A percentile compares a stretch with the other conserved stretches of the same genome.
These are phyloP conservation scores for Pocillopora meandrina DNA, from an alignment of 92 coral and sea anemone species.

Conservation along the genomic window DNA sequence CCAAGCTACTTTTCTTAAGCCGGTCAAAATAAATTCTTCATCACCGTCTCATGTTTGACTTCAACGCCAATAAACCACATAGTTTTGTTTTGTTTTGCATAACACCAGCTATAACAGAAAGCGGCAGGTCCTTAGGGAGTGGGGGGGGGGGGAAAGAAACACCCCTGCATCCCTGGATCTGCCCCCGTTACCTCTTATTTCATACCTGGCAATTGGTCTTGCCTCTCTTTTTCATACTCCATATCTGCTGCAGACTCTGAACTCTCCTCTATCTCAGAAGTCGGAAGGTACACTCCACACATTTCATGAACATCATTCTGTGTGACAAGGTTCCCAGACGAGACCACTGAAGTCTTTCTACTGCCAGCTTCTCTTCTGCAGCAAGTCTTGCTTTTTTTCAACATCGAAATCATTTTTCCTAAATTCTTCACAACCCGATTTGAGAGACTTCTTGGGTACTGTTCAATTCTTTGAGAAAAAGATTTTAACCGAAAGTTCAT, in stretches of 20 bases:
- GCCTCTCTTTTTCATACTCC: constrained; percentile 75
- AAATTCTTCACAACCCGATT: constrained; percentile 50
- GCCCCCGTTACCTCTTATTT: background rate
- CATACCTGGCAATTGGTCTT: constrained; percentile 52
- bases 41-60: no score
- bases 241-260: constrained; percentile 91
- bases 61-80: no score
- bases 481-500: background rate
- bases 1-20: no score
- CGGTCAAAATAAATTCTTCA: no score
- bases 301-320: constrained; percentile 12
- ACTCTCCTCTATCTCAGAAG: constrained; percentile 82
- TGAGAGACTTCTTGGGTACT: constrained; percentile 19
- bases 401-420: constrained; percentile 66
- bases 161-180: no score
- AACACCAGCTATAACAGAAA: no score
- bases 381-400: constrained; percentile 74
- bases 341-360: constrained; percentile 24
- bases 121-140: no score
- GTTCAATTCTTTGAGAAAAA: constrained; percentile 13
- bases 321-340: background rate
- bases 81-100: no score
- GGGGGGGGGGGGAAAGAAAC: no score
- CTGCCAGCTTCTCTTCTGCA: constrained; percentile 30
- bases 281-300: constrained; percentile 7